Base-by-base conservation (phyloP, 2,888 invertebrate species). In the Scelioninae gen. 2 region DNA sequence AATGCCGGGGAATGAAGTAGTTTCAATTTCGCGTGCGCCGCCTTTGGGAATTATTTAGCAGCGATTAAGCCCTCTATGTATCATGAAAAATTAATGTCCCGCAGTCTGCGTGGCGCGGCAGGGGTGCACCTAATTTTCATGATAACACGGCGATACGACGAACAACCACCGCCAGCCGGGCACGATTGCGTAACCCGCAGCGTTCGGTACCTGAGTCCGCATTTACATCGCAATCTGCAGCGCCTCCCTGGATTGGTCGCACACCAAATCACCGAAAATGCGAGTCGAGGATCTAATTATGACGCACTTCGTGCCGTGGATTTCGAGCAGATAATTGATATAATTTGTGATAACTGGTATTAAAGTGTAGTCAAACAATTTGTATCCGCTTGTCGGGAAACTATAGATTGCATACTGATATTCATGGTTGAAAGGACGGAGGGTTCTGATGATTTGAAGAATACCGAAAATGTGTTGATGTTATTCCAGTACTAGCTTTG, bases 71-170 rank as follows among this genome's bases (percentile, higher is more conserved):
- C 73, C 55, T 48, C 33, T 41, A 69, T 69, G 74, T 77, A 74
- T 80, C 78, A 77, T 75, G 76, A 80, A 80, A 80, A 79, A 78
- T 78, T 76, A 77, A 79, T 77, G 74, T 72, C 58, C 68, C 69
- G 41, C 43, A 61, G 52, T 35, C 13, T 71, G 57, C 43, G 43
- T 39, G 58, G 39, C 55, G 22, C 15, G 70, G 28, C 10, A 2
- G n/a, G 45, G 45, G 63, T 53, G 50, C 50, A 39, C 67, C 53
- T 68, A 68, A 58, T 68, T 68, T 68, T 68, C 60, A 50, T 58
- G 60, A 60, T 68, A 68, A 52, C 53, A 46, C 45, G 13, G 33
- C 43, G 53, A 60, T 68, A 68, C 69, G 28, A 10, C 39, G 55
- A 61, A 61, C 55, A 61, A 69, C 58, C 55, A 68, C 31, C 19